Base-by-base conservation (phyloP, 1,140 invertebrate genomes). In the Bacillus rossius region DNA sequence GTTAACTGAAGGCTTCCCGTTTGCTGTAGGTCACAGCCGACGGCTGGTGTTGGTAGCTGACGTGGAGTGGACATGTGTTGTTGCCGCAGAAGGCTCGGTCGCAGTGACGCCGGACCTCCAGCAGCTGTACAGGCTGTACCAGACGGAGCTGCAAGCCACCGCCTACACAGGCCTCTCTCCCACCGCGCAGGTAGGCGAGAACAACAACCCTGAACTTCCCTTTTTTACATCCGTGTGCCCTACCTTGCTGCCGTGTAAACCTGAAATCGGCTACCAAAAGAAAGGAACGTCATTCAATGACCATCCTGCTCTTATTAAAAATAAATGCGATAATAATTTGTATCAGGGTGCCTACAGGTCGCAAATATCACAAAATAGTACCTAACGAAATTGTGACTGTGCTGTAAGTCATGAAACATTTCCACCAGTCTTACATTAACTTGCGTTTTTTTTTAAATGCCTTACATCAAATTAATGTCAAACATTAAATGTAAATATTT, bases 61-160 rank as follows among this genome's bases (percentile, higher is more conserved):
- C n/a, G 29, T 7, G 10, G 29, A 34, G 29, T 34, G 29, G 4
- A 34, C 29, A 10, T 34, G 10, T 34, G 29, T 34, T 10, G 23
- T 34, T 63, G 57, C 63, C 73, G 70, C 74, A 89, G 83, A 85
- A 69, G 77, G 84, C 64, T 77, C 81, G 59, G 69, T 92, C 4
- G 76, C 79, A 19, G 75, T 91, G 17, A 86, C 91, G 3, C 76
- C 83, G 7, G 92, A 95, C 65, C 73, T 96, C 34, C 84, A 88
- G 56, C 90, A 94, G 59, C 75, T 96, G 13, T 94, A 94, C 71
- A 81, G 84, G 8, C 76, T 94, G 61, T 96, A 96, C 67, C 88
- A 92, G 67, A 85, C 91, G 67, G 88, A 91, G 73, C 89, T 91
- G 40, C 87, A 89, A 65, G 86, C 87, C 0, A 82, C 86, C 3